Percentiles rank a stretch among this genome's conserved stretches.
These are phyloP conservation scores for Eulimnadia texana DNA, from an alignment of 1,140 invertebrate genomes.

Conservation along the genomic window DNA sequence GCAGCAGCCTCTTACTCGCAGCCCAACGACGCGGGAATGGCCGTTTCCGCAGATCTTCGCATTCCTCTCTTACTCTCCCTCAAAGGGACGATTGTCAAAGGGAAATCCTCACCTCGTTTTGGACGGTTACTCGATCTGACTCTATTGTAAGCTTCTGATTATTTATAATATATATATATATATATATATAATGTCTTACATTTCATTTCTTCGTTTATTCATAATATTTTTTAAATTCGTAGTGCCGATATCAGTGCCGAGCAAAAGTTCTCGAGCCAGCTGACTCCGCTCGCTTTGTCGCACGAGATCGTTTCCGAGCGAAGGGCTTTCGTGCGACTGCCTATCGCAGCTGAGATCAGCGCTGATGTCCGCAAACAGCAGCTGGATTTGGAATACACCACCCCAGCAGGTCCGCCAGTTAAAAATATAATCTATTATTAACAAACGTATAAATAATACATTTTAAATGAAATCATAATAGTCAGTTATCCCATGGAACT, in stretches of 20 bases:
- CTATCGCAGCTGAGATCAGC: background rate
- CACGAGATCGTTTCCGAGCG: background rate
- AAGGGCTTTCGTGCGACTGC: background rate
- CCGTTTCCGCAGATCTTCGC: background rate
- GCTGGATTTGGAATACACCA: background rate
- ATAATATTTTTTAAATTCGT: background rate
- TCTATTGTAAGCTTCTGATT: background rate
- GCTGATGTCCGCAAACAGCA: conserved; percentile 4
- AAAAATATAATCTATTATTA: background rate
- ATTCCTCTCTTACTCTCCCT: background rate
- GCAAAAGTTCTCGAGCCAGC: background rate
- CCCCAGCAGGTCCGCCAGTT: background rate
- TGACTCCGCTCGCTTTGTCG: background rate
- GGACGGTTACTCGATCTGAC: background rate
- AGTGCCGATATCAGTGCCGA: conserved; percentile 1
- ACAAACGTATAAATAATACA: background rate
- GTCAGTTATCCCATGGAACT: conserved; percentile 1
- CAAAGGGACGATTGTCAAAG: background rate
- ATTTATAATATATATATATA: background rate
- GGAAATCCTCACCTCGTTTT: background rate
- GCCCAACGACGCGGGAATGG: background rate
- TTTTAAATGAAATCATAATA: background rate
- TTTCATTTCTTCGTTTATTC: no score
- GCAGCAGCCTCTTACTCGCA: background rate
- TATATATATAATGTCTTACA: no score